These are phyloP conservation scores for Myotis lucifugus DNA, from an alignment of 2,113 vertebrate species.

Conservation along the genomic window DNA sequence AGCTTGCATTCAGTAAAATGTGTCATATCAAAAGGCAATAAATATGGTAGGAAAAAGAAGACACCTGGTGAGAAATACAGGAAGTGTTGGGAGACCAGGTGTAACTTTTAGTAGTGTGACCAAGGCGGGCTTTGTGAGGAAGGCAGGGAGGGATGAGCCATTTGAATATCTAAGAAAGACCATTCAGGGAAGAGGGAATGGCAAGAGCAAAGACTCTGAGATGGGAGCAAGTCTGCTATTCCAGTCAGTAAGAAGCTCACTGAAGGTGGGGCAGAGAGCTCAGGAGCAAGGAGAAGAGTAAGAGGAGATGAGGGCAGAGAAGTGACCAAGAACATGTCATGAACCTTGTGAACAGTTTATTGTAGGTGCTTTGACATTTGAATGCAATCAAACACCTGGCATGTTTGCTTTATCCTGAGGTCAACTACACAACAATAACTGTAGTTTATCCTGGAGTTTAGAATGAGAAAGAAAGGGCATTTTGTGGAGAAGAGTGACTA, in stretches of 20 bases:
- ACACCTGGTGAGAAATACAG: too few relatives aligned
- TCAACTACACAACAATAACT: not conserved
- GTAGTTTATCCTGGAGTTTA: not conserved
- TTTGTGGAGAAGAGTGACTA: not conserved
- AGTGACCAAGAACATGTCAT: fast-evolving
- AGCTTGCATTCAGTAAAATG: not conserved
- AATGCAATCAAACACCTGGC: not conserved
- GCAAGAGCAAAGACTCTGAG: not conserved
- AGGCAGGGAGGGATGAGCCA: fast-evolving
- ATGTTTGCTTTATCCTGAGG: not conserved
- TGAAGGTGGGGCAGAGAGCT: not conserved
- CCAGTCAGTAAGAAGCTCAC: not conserved
- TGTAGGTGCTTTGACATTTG: not conserved
- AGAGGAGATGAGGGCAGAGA: not conserved
- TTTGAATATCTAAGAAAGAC: not conserved
- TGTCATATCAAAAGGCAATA: not conserved
- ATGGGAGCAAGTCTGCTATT: not conserved
- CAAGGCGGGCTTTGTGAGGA: not conserved
- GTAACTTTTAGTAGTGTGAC: not conserved
- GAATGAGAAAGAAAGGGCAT: not conserved
- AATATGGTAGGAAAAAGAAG: not conserved
- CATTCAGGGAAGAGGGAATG: not conserved
- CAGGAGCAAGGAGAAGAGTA: not conserved
- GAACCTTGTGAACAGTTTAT: fast-evolving
- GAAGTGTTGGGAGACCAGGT: fast-evolving